Evolutionary conservation across 2,113 vertebrate genomes (phyloP), one percentile per base, ranked within the genome.

Genomic region (Brienomyrus longianalis): DNA sequence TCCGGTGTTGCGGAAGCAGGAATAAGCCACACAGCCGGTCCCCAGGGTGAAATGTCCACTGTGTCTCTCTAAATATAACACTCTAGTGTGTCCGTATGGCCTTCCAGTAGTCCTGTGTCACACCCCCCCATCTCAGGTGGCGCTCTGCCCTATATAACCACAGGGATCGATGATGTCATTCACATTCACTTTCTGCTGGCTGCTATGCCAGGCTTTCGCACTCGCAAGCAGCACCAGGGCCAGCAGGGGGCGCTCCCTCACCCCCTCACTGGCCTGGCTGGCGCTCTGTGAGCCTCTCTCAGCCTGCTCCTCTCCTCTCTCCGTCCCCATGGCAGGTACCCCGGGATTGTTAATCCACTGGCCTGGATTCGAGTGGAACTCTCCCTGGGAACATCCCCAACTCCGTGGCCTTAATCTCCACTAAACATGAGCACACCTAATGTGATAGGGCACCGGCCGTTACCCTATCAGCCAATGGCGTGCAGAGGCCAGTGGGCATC

Each of bases 371-470:
- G n/a, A 92, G 70, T 89, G 92, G 85, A 90, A 13, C 50, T 92
- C 88, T 92, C 89, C 91, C 91, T 52, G 9, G 91, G 90, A 93
- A 93, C 90, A 94, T 92, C 92, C 90, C 74, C 88, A 52, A 88
- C 89, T 86, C 88, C 27, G 77, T 70, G 83, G 85, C 51, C 89
- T 83, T 94, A 94, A 94, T 93, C 92, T 88, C 19, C 86, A 74
- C 90, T 93, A 92, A 92, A 92, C 88, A 89, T 84, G 89, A 90
- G 77, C 90, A 89, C 89, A 90, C 77, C 87, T 83, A 89, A 51
- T 62, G 62, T 92, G 92, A 93, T 91, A 93, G 92, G 92, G 90
- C 77, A 89, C 90, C 92, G 92, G 92, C 90, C 92, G 90, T 89
- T 90, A n/a, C n/a, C 56, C 51, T 48, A n/a, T 27, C 88, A 91